phyloP scores from a whole-genome alignment of 2,113 vertebrate species.

The Acrocephalus arundinaceus region DNA sequence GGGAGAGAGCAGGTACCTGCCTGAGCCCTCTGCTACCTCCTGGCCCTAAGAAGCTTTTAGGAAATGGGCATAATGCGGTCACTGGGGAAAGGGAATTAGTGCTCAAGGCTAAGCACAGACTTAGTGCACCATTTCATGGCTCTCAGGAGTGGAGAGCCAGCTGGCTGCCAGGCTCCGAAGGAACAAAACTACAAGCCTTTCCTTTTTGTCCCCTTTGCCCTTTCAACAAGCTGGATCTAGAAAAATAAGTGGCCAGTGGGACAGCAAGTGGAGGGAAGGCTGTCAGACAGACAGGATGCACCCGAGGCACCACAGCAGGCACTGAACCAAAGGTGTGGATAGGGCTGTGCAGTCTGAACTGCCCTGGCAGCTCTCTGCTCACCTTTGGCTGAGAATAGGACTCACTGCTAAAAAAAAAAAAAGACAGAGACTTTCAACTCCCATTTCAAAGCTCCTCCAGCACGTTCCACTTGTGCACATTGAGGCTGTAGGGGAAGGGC shows the following conservation, averaged over 20 bases:
- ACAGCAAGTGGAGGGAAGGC: neutral
- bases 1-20: neutral
- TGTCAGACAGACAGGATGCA: neutral
- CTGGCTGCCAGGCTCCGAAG: neutral
- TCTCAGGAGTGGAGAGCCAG: neutral
- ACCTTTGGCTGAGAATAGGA: neutral
- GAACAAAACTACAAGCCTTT: neutral
- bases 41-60: neutral
- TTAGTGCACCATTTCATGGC: neutral
- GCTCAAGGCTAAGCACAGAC: neutral
- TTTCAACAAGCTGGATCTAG: neutral
- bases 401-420: neutral
- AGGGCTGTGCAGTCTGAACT: neutral
- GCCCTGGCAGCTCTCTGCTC: neutral
- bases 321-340: no score
- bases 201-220: neutral
- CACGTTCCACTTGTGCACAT: fast-evolving
- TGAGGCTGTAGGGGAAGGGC: neutral
- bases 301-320: neutral
- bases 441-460: neutral
- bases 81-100: neutral
- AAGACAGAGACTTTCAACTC: fast-evolving
- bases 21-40: neutral
- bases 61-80: neutral
- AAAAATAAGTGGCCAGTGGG: neutral